phyloP scores from a whole-genome alignment of 2,888 invertebrate genomes.

The Thera obeliscata region DNA sequence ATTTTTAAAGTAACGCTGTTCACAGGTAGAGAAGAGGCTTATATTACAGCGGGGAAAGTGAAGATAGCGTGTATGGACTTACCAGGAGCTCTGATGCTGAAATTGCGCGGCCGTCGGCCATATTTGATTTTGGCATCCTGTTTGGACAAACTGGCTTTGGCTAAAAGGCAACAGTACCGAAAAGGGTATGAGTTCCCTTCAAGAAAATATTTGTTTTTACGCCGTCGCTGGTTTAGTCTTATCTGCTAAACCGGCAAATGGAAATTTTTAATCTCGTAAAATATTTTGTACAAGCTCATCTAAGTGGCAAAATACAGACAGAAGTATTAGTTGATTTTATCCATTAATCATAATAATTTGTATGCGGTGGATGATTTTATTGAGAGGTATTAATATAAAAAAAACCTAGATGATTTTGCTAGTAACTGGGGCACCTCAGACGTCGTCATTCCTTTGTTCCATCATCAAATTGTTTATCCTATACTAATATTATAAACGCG shows the following conservation, averaged over 20 bases:
- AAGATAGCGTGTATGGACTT: slow-evolving; percentile 71
- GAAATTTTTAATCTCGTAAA: slow-evolving; percentile 3
- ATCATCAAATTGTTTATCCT: too few relatives aligned
- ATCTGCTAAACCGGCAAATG: neutral
- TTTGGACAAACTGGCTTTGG: slow-evolving; percentile 51
- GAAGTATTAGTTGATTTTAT: neutral
- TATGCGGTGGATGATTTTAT: too few relatives aligned
- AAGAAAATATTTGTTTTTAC: slow-evolving; percentile 18
- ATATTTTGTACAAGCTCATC: neutral
- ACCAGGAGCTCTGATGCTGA: slow-evolving; percentile 69
- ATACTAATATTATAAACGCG: too few relatives aligned
- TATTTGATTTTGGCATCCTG: slow-evolving; percentile 71
- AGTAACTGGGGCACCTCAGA: too few relatives aligned
- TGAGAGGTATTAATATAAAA: too few relatives aligned
- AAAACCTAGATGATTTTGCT: too few relatives aligned
- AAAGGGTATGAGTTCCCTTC: slow-evolving; percentile 53
- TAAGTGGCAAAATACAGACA: neutral
- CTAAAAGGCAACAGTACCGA: slow-evolving; percentile 56
- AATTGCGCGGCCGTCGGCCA: slow-evolving; percentile 69
- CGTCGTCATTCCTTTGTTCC: too few relatives aligned
- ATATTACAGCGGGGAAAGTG: slow-evolving; percentile 65
- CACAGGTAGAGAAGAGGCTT: slow-evolving; percentile 72
- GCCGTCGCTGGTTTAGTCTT: neutral
- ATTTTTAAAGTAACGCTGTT: slow-evolving; percentile 37
- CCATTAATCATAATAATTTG: too few relatives aligned